A percentile compares a stretch with the other conserved stretches of the same genome.
Conservation (phyloP, 2,888 invertebrate genomes). For the Ormyrus nitidulus region DNA sequence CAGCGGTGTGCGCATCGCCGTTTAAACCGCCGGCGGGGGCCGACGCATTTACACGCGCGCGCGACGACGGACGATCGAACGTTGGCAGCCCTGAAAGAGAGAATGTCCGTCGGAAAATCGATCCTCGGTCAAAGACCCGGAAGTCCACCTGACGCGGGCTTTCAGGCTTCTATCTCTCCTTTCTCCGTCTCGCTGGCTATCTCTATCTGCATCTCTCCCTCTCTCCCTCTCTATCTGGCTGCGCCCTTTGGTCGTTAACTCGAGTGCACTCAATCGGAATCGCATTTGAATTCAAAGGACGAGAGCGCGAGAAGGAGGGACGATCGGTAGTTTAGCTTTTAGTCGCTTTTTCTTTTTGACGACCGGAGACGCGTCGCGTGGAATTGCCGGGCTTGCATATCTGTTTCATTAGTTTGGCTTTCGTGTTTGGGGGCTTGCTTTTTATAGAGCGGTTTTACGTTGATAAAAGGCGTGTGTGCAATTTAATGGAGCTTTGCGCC, state of each 20-base stretch:
- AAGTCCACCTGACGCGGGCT: constrained; percentile 53
- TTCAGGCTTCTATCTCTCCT: constrained; percentile 21
- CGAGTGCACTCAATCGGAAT: constrained; percentile 44
- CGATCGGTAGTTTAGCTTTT: background rate
- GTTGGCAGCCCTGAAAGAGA: constrained; percentile 34
- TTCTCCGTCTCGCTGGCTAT: background rate
- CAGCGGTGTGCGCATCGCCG: background rate
- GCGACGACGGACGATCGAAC: constrained; percentile 16
- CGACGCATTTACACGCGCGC: constrained; percentile 10
- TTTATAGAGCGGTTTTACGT: too few relatives aligned
- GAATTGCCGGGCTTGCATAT: too few relatives aligned
- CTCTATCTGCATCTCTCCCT: constrained; percentile 14
- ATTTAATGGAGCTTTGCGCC: too few relatives aligned
- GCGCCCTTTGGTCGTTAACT: constrained; percentile 22
- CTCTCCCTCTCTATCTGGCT: constrained; percentile 2
- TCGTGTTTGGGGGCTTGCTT: too few relatives aligned
- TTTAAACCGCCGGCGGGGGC: background rate
- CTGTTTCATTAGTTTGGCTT: too few relatives aligned
- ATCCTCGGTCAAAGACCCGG: constrained; percentile 56
- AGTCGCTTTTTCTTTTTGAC: too few relatives aligned
- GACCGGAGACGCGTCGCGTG: too few relatives aligned
- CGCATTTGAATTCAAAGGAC: constrained; percentile 38
- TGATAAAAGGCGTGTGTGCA: too few relatives aligned
- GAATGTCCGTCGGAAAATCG: constrained; percentile 48
- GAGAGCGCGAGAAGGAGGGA: background rate